phyloP scores from a whole-genome alignment of 2,888 invertebrate genomes.

The Cryptosula pallasiana region DNA sequence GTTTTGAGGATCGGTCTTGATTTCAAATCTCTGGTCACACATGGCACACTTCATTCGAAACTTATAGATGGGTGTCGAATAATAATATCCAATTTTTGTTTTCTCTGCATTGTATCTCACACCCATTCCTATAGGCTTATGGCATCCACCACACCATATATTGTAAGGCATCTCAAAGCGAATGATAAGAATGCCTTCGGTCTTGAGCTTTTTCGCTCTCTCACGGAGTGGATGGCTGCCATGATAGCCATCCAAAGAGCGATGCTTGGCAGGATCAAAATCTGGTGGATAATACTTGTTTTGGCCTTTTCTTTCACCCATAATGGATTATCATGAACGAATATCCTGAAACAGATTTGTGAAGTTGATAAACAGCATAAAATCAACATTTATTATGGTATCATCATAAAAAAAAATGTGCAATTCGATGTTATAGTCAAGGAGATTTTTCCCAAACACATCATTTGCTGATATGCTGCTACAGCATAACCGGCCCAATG shows the following conservation, averaged over 20 bases:
- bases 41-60: conserved; percentile 99
- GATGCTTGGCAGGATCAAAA: conserved; percentile 84
- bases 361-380: no score
- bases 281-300: conserved; percentile 99
- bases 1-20: conserved; percentile 97
- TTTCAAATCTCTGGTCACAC: conserved; percentile 94
- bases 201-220: conserved; percentile 80
- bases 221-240: conserved; percentile 91
- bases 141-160: conserved; percentile 98
- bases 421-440: no score
- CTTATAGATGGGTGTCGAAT: conserved; percentile 92
- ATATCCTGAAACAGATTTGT: no score
- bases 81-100: conserved; percentile 83
- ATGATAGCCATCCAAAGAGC: conserved; percentile 88
- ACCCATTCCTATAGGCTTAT: conserved; percentile 98
- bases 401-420: no score
- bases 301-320: conserved; percentile 95
- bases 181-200: conserved; percentile 89
- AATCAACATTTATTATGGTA: no score
- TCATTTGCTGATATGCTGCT: no score
- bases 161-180: conserved; percentile 99
- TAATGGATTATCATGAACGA: no score
- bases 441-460: no score
- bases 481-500: no score
- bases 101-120: conserved; percentile 79